Evolutionary conservation across 2,888 invertebrate genomes (phyloP).

Genomic region (Erannis defoliaria): DNA sequence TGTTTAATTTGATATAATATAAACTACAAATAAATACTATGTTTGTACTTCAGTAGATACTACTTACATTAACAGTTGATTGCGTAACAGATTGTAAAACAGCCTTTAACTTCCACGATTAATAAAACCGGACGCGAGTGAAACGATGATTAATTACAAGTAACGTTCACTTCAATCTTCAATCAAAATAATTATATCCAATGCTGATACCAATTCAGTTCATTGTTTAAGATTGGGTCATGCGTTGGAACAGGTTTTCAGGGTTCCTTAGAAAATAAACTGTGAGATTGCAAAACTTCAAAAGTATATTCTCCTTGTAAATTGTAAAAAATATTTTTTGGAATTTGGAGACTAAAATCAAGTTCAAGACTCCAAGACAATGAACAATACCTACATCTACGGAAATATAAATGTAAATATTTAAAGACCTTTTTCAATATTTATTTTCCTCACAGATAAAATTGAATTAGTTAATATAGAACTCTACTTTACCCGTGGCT

Average conservation of each 20-base stretch:
- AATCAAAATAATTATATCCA: slow-evolving; percentile 69
- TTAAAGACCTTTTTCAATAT: neutral
- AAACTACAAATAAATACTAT: no score
- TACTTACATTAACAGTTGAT: slow-evolving; percentile 17
- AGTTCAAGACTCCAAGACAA: no score
- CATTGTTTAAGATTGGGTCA: slow-evolving; percentile 40
- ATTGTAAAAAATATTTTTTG: neutral
- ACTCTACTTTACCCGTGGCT: neutral
- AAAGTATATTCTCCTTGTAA: neutral
- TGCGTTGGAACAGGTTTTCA: slow-evolving; percentile 27
- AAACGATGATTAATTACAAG: slow-evolving; percentile 75
- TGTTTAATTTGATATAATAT: no score
- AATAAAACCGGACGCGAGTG: slow-evolving; percentile 67
- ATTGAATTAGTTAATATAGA: neutral
- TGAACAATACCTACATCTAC: no score
- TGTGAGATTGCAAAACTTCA: neutral
- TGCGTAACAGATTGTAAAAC: slow-evolving; percentile 27
- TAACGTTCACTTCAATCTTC: slow-evolving; percentile 61
- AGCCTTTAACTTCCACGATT: slow-evolving; percentile 54
- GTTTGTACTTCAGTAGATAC: no score
- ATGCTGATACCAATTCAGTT: slow-evolving; percentile 37
- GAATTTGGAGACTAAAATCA: neutral
- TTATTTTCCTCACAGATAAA: neutral
- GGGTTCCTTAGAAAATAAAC: slow-evolving; percentile 1
- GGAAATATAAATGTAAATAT: no score